These are phyloP conservation scores for Camponotus floridanus DNA, from an alignment of 1,140 invertebrate genomes.

Conservation along the genomic window DNA sequence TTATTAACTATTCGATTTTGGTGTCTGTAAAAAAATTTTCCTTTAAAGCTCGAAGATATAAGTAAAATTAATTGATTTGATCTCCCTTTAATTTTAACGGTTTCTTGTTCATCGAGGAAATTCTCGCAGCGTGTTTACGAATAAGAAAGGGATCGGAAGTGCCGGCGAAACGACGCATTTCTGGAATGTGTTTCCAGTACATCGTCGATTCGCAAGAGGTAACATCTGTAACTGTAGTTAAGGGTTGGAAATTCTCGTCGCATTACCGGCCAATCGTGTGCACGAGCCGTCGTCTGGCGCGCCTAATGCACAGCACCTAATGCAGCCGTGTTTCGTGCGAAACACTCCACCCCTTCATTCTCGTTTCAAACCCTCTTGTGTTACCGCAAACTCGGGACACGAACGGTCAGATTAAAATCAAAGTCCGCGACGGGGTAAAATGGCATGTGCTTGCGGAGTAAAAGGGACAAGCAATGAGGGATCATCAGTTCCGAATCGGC, in stretches of 20 bases:
- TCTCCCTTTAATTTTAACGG: neutral
- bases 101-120: slow-evolving; percentile 20
- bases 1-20: neutral
- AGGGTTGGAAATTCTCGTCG: slow-evolving; percentile 73
- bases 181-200: slow-evolving; percentile 60
- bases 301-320: slow-evolving; percentile 71
- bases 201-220: slow-evolving; percentile 62
- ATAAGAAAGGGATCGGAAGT: slow-evolving; percentile 67
- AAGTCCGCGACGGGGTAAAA: slow-evolving; percentile 39
- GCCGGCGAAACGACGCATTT: slow-evolving; percentile 40
- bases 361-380: slow-evolving; percentile 42
- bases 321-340: slow-evolving; percentile 75
- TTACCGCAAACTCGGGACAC: slow-evolving; percentile 77
- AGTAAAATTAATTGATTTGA: neutral
- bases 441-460: slow-evolving; percentile 30
- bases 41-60: neutral
- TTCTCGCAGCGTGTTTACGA: slow-evolving; percentile 11
- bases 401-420: slow-evolving; percentile 78
- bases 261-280: slow-evolving; percentile 76
- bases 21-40: neutral
- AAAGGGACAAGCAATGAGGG: slow-evolving; percentile 14
- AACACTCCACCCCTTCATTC: slow-evolving; percentile 43
- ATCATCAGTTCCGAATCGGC: slow-evolving; percentile 1
- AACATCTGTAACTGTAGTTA: slow-evolving; percentile 68
- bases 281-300: slow-evolving; percentile 66